Conservation (phyloP, 2,888 invertebrate genomes). For the Melipona beecheii region DNA sequence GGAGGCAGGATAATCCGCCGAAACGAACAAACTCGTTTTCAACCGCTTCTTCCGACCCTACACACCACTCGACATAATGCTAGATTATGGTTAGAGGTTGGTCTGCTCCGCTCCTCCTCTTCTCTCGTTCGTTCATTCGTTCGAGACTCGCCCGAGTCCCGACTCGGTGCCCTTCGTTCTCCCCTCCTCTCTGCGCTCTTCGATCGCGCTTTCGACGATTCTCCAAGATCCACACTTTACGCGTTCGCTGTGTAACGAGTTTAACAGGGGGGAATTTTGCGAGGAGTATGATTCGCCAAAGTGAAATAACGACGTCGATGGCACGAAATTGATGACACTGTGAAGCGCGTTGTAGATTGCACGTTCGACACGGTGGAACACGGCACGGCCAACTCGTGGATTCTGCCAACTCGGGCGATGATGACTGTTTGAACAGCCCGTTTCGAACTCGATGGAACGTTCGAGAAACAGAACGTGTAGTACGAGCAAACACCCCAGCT, state of each 20-base stretch:
- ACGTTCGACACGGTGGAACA: not conserved
- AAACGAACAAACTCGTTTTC: conserved; percentile 74
- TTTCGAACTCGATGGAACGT: conserved; percentile 9
- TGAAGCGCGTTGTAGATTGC: not conserved
- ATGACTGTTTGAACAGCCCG: conserved; percentile 25
- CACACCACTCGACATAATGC: conserved; percentile 74
- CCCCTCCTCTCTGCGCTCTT: conserved; percentile 17
- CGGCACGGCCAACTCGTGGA: not conserved
- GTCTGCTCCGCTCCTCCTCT: conserved; percentile 35
- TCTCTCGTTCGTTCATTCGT: not conserved
- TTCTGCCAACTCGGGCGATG: not conserved
- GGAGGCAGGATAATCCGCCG: conserved; percentile 72
- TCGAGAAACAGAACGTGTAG: conserved; percentile 23
- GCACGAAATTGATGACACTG: not conserved
- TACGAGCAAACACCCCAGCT: not conserved
- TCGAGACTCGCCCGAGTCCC: not conserved
- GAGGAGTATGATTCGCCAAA: not conserved
- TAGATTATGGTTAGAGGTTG: conserved; percentile 74
- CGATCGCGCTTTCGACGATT: conserved; percentile 14
- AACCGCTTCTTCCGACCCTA: conserved; percentile 68
- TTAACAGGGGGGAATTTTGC: not conserved
- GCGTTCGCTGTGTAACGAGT: not conserved
- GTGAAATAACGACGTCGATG: not conserved
- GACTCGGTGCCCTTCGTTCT: not conserved
- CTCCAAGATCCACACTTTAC: not conserved